Percentiles rank a stretch among this genome's conserved stretches.
Evolutionary conservation across 2,113 vertebrate genomes (phyloP).

Genomic region (Callaeas wilsoni): DNA sequence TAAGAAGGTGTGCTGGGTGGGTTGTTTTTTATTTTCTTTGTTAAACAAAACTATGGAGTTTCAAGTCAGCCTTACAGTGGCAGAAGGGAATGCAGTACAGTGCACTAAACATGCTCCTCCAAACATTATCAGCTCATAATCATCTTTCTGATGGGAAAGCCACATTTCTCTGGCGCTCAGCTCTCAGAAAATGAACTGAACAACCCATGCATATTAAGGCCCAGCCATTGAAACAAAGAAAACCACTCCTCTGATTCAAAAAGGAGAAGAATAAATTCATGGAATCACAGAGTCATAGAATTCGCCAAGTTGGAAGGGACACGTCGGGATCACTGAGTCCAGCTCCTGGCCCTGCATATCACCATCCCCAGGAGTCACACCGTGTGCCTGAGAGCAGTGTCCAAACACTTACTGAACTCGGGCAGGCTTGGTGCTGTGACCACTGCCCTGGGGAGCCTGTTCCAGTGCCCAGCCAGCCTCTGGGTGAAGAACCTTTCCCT

Average conservation of each 20-base stretch:
- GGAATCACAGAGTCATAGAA: background rate
- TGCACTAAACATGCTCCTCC: background rate
- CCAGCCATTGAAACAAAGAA: background rate
- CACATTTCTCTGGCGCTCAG: background rate
- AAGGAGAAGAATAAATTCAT: background rate
- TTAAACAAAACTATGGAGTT: background rate
- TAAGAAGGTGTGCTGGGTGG: background rate
- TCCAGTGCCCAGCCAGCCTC: background rate
- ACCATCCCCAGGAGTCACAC: background rate
- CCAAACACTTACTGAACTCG: background rate
- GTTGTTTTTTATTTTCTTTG: background rate
- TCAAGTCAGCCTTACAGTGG: background rate
- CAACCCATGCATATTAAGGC: background rate
- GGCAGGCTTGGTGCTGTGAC: background rate
- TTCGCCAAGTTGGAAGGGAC: background rate
- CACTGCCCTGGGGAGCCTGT: background rate
- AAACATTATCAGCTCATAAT: background rate
- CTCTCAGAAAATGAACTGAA: background rate
- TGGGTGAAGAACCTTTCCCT: background rate
- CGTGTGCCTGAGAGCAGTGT: background rate
- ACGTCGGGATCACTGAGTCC: background rate
- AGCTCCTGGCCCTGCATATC: background rate
- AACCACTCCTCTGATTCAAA: background rate
- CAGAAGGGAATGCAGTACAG: background rate
- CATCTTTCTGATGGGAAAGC: background rate